Base-by-base conservation (phyloP, 2,113 vertebrate species). In the Anser brachyrhynchus region DNA sequence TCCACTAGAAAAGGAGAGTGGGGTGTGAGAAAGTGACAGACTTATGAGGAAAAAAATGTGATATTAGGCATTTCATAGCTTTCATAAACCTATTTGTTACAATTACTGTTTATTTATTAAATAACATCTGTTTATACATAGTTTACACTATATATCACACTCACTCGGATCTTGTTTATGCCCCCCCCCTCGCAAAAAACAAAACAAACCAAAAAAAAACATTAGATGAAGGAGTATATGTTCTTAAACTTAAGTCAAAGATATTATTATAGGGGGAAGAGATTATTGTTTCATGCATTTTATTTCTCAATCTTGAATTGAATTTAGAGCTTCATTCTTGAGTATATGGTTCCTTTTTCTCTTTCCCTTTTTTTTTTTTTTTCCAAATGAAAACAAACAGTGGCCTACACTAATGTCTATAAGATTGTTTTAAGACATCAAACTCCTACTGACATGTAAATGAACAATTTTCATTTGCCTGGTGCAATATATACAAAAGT, bases 401-500 rank as follows among this genome's bases (percentile, higher is more conserved):
- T 72, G 67, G 62, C 62, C 62, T 25, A 44, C 67, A 37, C 67
- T 64, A 35, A 54, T 58, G 33, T 80, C 86, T 90, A 35, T 87
- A 91, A 82, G 51, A 70, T 58, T 70, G 25, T 95, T 92, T 84
- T 55, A 89, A 89, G 85, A 71, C 44, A 74, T 66, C 74, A 82
- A 93, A 51, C 58, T 89, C 83, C 65, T 46, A 75, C 31, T 83
- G 75, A 11, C 52, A 69, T 55, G 93, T 89, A 93, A 87, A 77
- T 73, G 57, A 95, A 85, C 91, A 89, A 73, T 65, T 86, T 84
- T 89, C 58, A 41, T 73, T 80, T 80, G 77, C 83, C 55, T 87
- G 49, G 61, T 93, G 75, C 58, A 84, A 62, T 73, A 46, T 82
- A 95, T 95, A 95, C 95, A 95, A 77, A 94, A 89, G 19, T 80